A percentile compares a stretch with the other conserved stretches of the same genome.
phyloP scores from a whole-genome alignment of 2,113 vertebrate genomes.

The Condylura cristata region DNA sequence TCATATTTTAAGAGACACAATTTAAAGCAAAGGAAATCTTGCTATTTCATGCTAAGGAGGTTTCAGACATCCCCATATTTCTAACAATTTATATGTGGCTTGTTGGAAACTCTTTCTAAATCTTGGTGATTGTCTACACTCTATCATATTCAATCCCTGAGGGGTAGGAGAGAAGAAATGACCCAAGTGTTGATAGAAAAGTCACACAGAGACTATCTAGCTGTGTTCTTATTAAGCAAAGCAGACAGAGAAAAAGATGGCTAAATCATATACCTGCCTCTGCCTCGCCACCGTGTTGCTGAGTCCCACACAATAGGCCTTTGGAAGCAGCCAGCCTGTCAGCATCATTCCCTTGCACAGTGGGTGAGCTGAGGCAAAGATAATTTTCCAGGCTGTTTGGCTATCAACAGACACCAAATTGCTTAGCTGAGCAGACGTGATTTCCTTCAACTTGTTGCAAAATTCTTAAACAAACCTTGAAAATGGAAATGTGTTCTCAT shows the following conservation, averaged over 20 bases:
- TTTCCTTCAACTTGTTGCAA: conserved; percentile 76
- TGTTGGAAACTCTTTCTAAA: conserved; percentile 14
- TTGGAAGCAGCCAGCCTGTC: conserved; percentile 34
- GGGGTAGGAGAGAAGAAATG: conserved; percentile 48
- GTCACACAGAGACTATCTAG: conserved; percentile 31
- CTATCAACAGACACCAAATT: conserved; percentile 75
- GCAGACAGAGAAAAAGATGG: conserved; percentile 49
- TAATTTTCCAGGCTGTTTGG: conserved; percentile 69
- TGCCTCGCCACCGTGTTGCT: not conserved
- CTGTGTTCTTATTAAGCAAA: conserved; percentile 49
- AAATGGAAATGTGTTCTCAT: conserved; percentile 68
- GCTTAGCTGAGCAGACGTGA: conserved; percentile 71
- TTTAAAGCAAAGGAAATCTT: conserved; percentile 37
- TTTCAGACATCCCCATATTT: conserved; percentile 47
- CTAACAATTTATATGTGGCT: conserved; percentile 34
- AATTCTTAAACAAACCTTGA: conserved; percentile 76
- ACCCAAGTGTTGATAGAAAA: conserved; percentile 46
- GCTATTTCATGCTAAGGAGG: conserved; percentile 39
- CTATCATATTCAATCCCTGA: not conserved
- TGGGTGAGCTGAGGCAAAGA: conserved; percentile 69
- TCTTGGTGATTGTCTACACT: conserved; percentile 13
- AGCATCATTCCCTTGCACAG: conserved; percentile 35
- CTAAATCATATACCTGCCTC: conserved; percentile 27
- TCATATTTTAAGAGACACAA: not conserved
- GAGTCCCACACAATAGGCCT: conserved; percentile 30